Base-by-base conservation (phyloP, 2,113 vertebrate genomes). In the Paralichthys olivaceus region DNA sequence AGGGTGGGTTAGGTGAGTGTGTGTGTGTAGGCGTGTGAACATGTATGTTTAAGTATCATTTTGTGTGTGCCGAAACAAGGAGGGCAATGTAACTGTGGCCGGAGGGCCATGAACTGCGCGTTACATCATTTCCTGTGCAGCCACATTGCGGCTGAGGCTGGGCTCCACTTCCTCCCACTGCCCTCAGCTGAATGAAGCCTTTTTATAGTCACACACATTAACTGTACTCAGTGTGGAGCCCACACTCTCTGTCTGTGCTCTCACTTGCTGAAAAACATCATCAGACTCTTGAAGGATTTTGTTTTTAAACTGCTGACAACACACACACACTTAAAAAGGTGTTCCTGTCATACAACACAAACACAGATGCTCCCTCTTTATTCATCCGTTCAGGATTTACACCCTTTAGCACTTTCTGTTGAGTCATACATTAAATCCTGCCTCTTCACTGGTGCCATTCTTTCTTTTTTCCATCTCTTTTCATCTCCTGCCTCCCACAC, bases 61-160 rank as follows among this genome's bases (percentile, higher is more conserved):
- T 59, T 69, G 80, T 63, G 69, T n/a, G 79, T 69, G 69, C 72
- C 14, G 62, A 91, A 92, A 94, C 93, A 93, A 93, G 91, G 86
- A 90, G 84, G 72, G 86, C 86, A 91, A 92, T 94, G 92, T 93
- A 77, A 76, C 75, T 56, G 82, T 63, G 79, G 93, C 80, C 62
- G 74, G 82, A 75, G 69, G 61, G 81, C 84, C 81, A 82, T 84
- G 90, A 91, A 92, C 87, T 79, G 77, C n/a, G 37, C 26, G 80
- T 92, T 77, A 91, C 92, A 93, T 94, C 90, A 94, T 94, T 94
- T 94, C 94, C 94, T 93, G 92, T 83, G 84, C 65, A 91, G 91
- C 90, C 91, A 73, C 88, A 88, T 82, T 91, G 88, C 73, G 84
- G 91, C 86, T 69, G 85, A 79, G 89, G 85, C 84, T 86, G 87